Base-by-base conservation (phyloP, 2,797 vertebrate genomes). In the Miichthys miiuy region DNA sequence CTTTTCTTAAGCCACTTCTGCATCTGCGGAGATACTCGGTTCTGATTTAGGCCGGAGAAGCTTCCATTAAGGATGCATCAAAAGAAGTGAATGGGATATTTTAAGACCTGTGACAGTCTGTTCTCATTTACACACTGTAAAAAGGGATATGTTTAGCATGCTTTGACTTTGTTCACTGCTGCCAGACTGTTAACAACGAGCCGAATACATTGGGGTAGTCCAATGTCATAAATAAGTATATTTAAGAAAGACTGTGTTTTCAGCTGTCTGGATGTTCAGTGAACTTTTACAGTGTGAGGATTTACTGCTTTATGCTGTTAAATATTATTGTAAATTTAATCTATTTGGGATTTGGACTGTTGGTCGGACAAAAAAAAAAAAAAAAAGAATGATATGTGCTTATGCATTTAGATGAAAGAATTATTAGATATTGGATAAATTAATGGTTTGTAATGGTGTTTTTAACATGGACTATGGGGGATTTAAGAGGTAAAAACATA, bases 1-100 rank as follows among this genome's bases (percentile, higher is more conserved):
- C 73, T 77, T 85, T 61, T 72, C 78, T 72, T 34, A 42, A 87
- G 66, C 63, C 86, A 83, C 83, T 68, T 77, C 65, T 63, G 60
- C 85, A 74, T 85, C 78, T 61, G 65, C 8, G 2, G 18, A 75
- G 79, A 82, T 65, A 73, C 72, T 46, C 16, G 0, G 58, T 48
- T 73, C 68, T 1, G 10, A 57, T 79, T 81, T 57, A 75, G 44
- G 72, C 68, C 27, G 56, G 34, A 72, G 68, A 68, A 87, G 84
- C 81, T 21, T 56, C 68, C 72, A 30, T 82, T 77, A 72, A 77
- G 77, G 51, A 63, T 30, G 47, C 77, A 61, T 82, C 68, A 20
- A 78, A 72, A 72, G 64, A 70, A 85, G 71, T 77, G 75, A 90
- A 91, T 72, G 68, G 77, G 86, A 56, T 89, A 88, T 88, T 89